Evolutionary conservation across 2,888 invertebrate species (phyloP).

Genomic region (Melanchra persicariae): DNA sequence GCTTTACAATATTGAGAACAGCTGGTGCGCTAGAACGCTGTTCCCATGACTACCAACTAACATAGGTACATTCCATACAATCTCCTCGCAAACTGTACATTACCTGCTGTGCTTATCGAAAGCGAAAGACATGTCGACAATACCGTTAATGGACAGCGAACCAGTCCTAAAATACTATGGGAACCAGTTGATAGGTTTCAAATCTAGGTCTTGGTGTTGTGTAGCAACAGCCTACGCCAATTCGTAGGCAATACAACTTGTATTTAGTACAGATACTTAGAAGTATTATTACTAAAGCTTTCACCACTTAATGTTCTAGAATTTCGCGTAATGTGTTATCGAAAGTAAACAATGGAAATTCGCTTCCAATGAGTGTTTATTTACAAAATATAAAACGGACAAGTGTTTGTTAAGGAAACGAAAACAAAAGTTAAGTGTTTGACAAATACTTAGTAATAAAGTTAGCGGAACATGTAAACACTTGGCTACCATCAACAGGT

Average conservation of each 20-base stretch:
- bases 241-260: slow-evolving; percentile 57
- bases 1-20: slow-evolving; percentile 78
- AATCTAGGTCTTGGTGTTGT: slow-evolving; percentile 62
- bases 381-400: slow-evolving; percentile 14
- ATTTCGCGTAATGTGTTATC: slow-evolving; percentile 26
- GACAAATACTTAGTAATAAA: slow-evolving; percentile 30
- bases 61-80: slow-evolving; percentile 51
- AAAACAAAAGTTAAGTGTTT: slow-evolving; percentile 33
- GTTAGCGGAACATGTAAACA: slow-evolving; percentile 29
- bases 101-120: slow-evolving; percentile 38
- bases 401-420: slow-evolving; percentile 32
- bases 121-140: slow-evolving; percentile 46
- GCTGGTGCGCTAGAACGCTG: slow-evolving; percentile 72
- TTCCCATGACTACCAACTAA: slow-evolving; percentile 76
- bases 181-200: slow-evolving; percentile 52
- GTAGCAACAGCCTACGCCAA: slow-evolving; percentile 60
- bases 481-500: slow-evolving; percentile 20
- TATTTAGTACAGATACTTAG: slow-evolving; percentile 38
- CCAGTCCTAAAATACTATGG: slow-evolving; percentile 42
- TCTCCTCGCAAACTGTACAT: slow-evolving; percentile 49
- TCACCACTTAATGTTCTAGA: slow-evolving; percentile 60
- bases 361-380: slow-evolving; percentile 31
- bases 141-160: slow-evolving; percentile 53
- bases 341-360: slow-evolving; percentile 42
- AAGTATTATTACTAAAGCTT: slow-evolving; percentile 66